Conservation (phyloP, 2,888 invertebrate species). For the Endomychus coccineus region DNA sequence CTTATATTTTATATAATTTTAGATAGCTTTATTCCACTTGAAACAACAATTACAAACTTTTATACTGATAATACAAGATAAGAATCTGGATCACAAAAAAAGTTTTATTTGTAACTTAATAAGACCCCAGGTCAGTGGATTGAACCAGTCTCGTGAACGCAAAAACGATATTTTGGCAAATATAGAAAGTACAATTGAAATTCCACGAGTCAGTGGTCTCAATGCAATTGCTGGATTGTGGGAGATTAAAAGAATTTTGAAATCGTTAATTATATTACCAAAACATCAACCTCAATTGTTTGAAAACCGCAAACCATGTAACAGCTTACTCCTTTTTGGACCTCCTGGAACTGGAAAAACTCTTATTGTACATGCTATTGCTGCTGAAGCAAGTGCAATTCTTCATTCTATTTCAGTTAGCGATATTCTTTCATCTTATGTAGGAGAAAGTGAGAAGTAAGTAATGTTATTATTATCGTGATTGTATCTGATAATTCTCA, state of each 20-base stretch:
- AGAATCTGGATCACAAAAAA: no score
- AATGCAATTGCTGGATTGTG: slow-evolving; percentile 46
- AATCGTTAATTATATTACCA: slow-evolving; percentile 47
- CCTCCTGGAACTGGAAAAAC: slow-evolving; percentile 49
- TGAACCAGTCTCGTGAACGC: no score
- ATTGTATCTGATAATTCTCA: slow-evolving; percentile 1
- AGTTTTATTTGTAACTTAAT: no score
- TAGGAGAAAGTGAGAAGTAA: slow-evolving; percentile 54
- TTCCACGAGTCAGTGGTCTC: slow-evolving; percentile 36
- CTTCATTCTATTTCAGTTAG: slow-evolving; percentile 49
- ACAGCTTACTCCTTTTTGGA: slow-evolving; percentile 49
- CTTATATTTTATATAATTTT: no score
- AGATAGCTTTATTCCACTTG: no score
- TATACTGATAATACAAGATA: no score
- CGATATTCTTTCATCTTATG: slow-evolving; percentile 48
- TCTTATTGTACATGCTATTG: slow-evolving; percentile 40
- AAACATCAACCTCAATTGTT: slow-evolving; percentile 50
- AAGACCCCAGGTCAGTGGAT: no score
- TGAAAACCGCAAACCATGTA: slow-evolving; percentile 42
- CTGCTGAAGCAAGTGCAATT: slow-evolving; percentile 45
- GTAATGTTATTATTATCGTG: slow-evolving; percentile 1
- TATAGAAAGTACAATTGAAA: slow-evolving; percentile 26
- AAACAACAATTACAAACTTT: no score
- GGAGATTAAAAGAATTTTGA: slow-evolving; percentile 45
- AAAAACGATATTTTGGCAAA: no score